Base-by-base conservation (phyloP, 1,140 invertebrate species). In the Hirudo medicinalis region DNA sequence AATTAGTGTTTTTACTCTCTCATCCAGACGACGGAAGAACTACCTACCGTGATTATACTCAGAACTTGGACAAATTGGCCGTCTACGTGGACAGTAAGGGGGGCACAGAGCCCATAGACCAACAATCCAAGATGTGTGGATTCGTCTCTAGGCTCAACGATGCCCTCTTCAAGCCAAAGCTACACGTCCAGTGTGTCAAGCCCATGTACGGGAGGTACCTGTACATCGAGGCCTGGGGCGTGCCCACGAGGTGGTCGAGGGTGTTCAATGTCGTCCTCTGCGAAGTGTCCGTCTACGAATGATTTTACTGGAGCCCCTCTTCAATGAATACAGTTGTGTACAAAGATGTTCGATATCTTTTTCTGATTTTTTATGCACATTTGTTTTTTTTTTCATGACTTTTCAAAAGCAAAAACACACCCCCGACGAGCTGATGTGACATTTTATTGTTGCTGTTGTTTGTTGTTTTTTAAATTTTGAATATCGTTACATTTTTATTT, bases 181-280 rank as follows among this genome's bases (percentile, higher is more conserved):
- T 86, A 9, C 82, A 84, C 72, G 79, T 86, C 63, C 81, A 83
- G 73, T 86, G 85, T 75, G 76, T 78, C 15, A 76, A 80, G 54
- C 78, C 77, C 13, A 77, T 83, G 25, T 78, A 76, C 22, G 85
- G 85, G 15, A 80, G 85, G n/a, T 86, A 85, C 74, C 78, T 86
- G 20, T 85, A 85, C 72, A 81, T 86, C 36, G 81, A 84, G 76
- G 84, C 84, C 0, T 82, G 79, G 72, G 85, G 85, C n/a, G 78
- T 83, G 4, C 79, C 82, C n/a, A 82, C 84, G 75, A 78, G 83
- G 54, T 85, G 83, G 81, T 83, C 80, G 71, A 78, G 81, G 72
- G 76, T 85, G 6, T 86, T 85, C 76, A 84, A 82, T 54, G 81
- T 84, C 54, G 82, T 86, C 27, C 75, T 86, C 15, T 86, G 85